Evolutionary conservation across 1,140 invertebrate species (phyloP).

Genomic region (Macrostomum lignano): DNA sequence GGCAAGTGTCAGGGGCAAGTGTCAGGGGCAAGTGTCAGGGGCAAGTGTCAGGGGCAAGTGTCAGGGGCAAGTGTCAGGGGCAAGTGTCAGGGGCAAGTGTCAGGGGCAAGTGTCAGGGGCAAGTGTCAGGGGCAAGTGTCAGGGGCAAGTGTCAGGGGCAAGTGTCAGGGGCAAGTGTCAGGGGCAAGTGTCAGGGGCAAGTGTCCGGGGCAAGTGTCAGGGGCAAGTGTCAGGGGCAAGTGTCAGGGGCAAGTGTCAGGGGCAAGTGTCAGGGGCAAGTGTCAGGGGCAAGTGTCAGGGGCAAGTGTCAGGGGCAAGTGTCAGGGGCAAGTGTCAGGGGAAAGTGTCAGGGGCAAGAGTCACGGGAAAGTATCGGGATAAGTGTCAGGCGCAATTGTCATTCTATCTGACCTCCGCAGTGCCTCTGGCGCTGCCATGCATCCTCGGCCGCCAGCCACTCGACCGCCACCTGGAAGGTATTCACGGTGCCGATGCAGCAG

Average conservation of each 20-base stretch:
- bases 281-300: background rate
- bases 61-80: too few relatives aligned
- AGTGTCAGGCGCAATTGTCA: background rate
- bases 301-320: background rate
- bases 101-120: too few relatives aligned
- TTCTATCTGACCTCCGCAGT: background rate
- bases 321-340: background rate
- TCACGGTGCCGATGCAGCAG: background rate
- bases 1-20: too few relatives aligned
- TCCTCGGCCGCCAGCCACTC: background rate
- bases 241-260: background rate
- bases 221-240: background rate
- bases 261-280: background rate
- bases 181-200: background rate
- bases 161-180: background rate
- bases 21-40: too few relatives aligned
- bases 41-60: too few relatives aligned
- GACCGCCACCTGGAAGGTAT: background rate
- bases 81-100: too few relatives aligned
- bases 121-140: too few relatives aligned
- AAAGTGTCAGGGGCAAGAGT: background rate
- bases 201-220: background rate
- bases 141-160: too few relatives aligned
- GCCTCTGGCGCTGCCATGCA: background rate
- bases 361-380: background rate